phyloP scores from a whole-genome alignment of 2,888 invertebrate genomes.

The Lordiphosa andalusiaca region DNA sequence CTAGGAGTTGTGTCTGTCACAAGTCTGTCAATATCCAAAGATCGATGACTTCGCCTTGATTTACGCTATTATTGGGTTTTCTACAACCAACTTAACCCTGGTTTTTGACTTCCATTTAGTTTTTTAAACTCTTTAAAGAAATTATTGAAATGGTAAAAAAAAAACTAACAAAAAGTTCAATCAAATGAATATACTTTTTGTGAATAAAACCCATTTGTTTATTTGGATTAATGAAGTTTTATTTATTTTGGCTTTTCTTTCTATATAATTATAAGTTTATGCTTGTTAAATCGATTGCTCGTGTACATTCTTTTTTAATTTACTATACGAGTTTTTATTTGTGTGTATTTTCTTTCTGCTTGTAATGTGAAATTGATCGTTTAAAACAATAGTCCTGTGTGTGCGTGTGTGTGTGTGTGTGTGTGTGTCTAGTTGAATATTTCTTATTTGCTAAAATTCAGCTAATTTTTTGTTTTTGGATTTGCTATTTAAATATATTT shows the following conservation, averaged over 20 bases:
- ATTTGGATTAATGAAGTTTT: conserved; percentile 75
- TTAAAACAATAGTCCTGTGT: conserved; percentile 31
- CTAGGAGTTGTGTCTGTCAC: too few species aligned
- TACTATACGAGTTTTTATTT: conserved; percentile 24
- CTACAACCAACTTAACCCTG: too few species aligned
- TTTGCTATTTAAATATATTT: conserved; percentile 22
- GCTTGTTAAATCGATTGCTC: conserved; percentile 57
- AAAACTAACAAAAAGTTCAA: neutral
- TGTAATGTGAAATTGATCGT: conserved; percentile 22
- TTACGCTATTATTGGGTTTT: too few species aligned
- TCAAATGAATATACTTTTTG: neutral
- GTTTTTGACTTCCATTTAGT: too few species aligned
- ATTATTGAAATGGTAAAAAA: neutral
- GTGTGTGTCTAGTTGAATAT: conserved; percentile 4
- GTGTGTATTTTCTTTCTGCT: conserved; percentile 19
- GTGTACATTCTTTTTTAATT: conserved; percentile 42
- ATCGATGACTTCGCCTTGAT: too few species aligned
- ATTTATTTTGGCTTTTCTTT: conserved; percentile 60
- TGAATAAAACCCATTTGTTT: neutral
- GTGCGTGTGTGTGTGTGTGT: conserved; percentile 16
- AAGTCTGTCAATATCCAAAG: too few species aligned
- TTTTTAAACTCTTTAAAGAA: neutral
- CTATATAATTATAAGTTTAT: conserved; percentile 63
- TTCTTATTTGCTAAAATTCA: conserved; percentile 59
- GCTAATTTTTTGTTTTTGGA: conserved; percentile 39